Evolutionary conservation across 53 echinoderm and acorn worm species (phyloP).

Genomic region (Echinarachnius parma): DNA sequence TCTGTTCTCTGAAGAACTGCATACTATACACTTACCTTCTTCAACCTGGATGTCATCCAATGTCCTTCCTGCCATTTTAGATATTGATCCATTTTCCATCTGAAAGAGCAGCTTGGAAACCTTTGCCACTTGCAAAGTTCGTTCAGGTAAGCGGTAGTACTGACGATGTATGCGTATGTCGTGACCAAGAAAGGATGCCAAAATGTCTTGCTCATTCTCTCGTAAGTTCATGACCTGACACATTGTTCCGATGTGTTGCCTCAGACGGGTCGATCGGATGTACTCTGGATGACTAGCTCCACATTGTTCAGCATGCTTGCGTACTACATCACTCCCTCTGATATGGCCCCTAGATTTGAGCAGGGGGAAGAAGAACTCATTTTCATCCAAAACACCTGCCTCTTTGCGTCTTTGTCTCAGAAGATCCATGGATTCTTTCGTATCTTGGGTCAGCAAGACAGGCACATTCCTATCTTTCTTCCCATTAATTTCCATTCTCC

Average conservation of each 20-base stretch:
- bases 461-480: constrained; percentile 65
- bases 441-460: constrained; percentile 47
- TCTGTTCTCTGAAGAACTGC: too few relatives aligned
- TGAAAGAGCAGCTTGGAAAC: constrained; percentile 44
- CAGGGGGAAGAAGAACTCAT: too few relatives aligned
- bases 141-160: constrained; percentile 61
- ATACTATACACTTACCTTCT: not conserved
- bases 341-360: too few relatives aligned
- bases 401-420: not conserved
- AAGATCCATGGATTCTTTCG: not conserved
- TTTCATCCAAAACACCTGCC: not conserved
- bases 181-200: constrained; percentile 72
- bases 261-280: constrained; percentile 48
- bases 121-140: constrained; percentile 45
- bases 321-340: too few relatives aligned
- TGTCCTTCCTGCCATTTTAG: constrained; percentile 41
- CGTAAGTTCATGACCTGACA: constrained; percentile 63
- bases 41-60: constrained; percentile 33
- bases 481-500: constrained; percentile 61
- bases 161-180: constrained; percentile 57
- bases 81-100: constrained; percentile 42
- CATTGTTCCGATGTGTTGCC: constrained; percentile 72
- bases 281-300: too few relatives aligned
- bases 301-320: too few relatives aligned
- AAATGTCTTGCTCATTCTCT: constrained; percentile 66